phyloP scores from a whole-genome alignment of 2,888 invertebrate species.

The Parnassius orleans region DNA sequence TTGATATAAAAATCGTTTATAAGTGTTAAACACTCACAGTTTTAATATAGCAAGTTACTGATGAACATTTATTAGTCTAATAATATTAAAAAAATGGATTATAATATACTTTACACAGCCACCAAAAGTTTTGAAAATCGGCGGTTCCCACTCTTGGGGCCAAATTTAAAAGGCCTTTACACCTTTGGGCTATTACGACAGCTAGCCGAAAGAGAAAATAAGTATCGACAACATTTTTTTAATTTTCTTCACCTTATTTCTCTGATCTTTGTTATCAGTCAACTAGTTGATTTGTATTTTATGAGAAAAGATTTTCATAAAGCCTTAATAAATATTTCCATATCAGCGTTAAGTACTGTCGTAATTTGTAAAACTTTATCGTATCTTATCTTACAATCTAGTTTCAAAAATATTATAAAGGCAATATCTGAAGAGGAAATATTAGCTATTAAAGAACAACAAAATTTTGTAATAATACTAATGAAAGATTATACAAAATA shows the following conservation, averaged over 20 bases:
- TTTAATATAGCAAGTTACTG: background rate
- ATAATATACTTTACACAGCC: constrained; percentile 38
- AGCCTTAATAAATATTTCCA: constrained; percentile 49
- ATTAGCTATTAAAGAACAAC: constrained; percentile 34
- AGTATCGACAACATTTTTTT: constrained; percentile 39
- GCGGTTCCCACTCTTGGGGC: constrained; percentile 55
- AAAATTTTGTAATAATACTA: constrained; percentile 32
- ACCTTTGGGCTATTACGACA: constrained; percentile 53
- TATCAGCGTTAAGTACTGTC: constrained; percentile 44
- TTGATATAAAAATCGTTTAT: background rate
- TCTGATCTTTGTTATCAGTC: constrained; percentile 42
- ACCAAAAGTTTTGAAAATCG: constrained; percentile 48
- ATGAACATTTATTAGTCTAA: background rate
- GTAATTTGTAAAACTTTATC: constrained; percentile 45
- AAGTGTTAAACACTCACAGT: background rate
- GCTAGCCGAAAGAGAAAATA: constrained; percentile 29
- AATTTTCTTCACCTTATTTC: constrained; percentile 41
- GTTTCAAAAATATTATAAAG: constrained; percentile 39
- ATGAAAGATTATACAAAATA: constrained; percentile 50
- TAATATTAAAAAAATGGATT: constrained; percentile 35
- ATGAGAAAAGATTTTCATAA: constrained; percentile 47
- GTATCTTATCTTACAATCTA: constrained; percentile 37
- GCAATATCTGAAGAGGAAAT: constrained; percentile 48
- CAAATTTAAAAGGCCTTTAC: constrained; percentile 52
- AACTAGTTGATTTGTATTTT: constrained; percentile 47